Percentiles rank a stretch among this genome's conserved stretches.
phyloP scores from a whole-genome alignment of 2,888 invertebrate species.

The Allacma fusca region DNA sequence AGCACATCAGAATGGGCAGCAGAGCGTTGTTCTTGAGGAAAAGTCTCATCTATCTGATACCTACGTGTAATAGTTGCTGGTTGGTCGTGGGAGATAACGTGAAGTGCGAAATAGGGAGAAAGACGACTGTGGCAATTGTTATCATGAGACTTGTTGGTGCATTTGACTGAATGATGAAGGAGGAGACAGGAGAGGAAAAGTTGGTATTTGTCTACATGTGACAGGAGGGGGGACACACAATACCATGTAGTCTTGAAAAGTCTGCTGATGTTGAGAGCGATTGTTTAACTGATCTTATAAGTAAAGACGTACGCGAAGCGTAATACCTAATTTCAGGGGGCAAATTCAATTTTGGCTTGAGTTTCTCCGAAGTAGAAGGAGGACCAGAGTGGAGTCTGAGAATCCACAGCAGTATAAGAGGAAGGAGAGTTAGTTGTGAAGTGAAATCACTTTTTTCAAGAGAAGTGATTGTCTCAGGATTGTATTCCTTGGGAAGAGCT shows the following conservation, averaged over 20 bases:
- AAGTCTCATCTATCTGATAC: not conserved
- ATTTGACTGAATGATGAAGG: conserved; percentile 14
- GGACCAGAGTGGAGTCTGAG: not conserved
- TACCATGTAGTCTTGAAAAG: conserved; percentile 22
- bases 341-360: conserved; percentile 35
- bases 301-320: conserved; percentile 13
- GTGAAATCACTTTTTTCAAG: conserved; percentile 37
- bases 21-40: not conserved
- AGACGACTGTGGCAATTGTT: not conserved
- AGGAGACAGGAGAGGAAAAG: conserved; percentile 9
- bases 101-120: conserved; percentile 8
- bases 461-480: conserved; percentile 31
- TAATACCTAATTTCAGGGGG: conserved; percentile 39
- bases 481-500: conserved; percentile 17
- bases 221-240: conserved; percentile 10
- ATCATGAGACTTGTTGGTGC: conserved; percentile 18
- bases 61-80: not conserved
- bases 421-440: conserved; percentile 1
- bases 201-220: conserved; percentile 18
- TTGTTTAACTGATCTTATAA: conserved; percentile 33
- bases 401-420: not conserved
- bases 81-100: conserved; percentile 1
- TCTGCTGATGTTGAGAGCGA: conserved; percentile 23
- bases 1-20: too few species aligned
- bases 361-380: not conserved